Conservation (phyloP, 2,797 vertebrate species). For the Pantherophis alleghaniensis region DNA sequence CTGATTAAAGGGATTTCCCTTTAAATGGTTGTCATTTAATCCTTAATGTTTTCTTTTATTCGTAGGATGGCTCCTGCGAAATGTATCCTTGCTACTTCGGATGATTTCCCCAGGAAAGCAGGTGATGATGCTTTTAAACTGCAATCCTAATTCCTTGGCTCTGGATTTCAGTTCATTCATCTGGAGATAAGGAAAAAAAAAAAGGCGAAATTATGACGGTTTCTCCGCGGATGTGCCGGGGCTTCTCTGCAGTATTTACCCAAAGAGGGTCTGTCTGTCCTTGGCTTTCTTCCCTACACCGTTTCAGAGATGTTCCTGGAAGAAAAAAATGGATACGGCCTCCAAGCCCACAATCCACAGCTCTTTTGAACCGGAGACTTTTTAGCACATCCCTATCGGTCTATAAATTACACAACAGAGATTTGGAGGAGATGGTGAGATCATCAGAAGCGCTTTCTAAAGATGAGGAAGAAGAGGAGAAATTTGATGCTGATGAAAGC, state of each 20-base stretch:
- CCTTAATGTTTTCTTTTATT: background rate
- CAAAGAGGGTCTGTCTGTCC: background rate
- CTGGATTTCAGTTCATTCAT: background rate
- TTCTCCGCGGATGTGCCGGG: conserved; percentile 11
- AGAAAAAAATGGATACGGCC: background rate
- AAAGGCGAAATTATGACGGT: conserved; percentile 15
- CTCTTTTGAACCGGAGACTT: fast-evolving
- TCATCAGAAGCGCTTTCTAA: background rate
- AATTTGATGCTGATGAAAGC: conserved; percentile 26
- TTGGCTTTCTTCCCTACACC: background rate
- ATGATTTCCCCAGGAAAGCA: background rate
- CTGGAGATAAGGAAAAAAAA: background rate
- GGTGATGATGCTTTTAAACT: background rate
- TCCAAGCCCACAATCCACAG: background rate
- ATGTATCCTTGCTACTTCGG: no score
- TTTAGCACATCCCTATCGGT: conserved; percentile 14
- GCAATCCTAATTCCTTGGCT: background rate
- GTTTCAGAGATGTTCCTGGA: background rate
- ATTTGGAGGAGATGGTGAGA: background rate
- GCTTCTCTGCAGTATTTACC: background rate
- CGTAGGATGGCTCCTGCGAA: background rate
- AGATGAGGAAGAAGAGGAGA: background rate
- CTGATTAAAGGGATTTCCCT: background rate
- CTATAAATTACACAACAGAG: background rate
- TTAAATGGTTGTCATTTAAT: background rate